Percentiles rank a stretch among this genome's conserved stretches.
phyloP scores from a whole-genome alignment of 2,113 vertebrate genomes.

The Felis catus region F.catus_Fca126_mat1.0 CM031417.1:10863501-10864000 shows the following conservation, averaged over 20 bases:
- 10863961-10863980: not conserved
- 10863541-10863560: not conserved
- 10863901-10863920: not conserved
- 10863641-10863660: not conserved
- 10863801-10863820: not conserved
- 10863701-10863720: not conserved
- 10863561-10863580: rapidly evolving
- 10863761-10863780: conserved; percentile 11
- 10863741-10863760: not conserved
- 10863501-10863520: not conserved
- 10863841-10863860: not conserved
- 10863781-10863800: not conserved
- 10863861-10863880: not conserved
- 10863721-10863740: not conserved
- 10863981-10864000: not conserved
- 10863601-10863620: not conserved
- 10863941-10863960: not conserved
- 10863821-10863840: not conserved
- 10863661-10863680: not conserved
- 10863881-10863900: not conserved
- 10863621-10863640: not conserved
- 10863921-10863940: not conserved
- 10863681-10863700: not conserved
- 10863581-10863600: not conserved
- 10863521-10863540: not conserved